These are phyloP conservation scores for Pseudorectes ferrugineus DNA, from an alignment of 2,113 vertebrate species.

Conservation along the genomic window DNA sequence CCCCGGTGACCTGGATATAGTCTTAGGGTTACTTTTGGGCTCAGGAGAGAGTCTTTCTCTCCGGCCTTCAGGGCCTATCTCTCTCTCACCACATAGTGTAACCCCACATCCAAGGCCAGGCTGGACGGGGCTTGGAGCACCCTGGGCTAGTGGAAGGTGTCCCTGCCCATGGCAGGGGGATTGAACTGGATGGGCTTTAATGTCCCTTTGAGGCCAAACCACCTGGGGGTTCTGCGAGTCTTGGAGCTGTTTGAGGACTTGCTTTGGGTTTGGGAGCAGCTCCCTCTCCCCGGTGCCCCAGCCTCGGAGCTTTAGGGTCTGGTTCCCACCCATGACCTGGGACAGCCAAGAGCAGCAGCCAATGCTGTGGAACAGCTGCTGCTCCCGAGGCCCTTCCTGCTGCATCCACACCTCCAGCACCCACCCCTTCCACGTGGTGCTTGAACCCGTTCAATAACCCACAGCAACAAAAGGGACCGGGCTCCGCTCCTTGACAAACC, in stretches of 20 bases:
- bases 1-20: no score
- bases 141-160: neutral
- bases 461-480: neutral
- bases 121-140: neutral
- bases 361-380: fast-evolving
- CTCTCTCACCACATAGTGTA: no score
- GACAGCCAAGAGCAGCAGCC: neutral
- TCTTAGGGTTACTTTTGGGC: no score
- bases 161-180: neutral
- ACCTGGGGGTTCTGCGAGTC: neutral
- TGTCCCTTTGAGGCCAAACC: neutral
- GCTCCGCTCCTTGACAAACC: neutral
- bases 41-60: no score
- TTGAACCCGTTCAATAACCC: neutral
- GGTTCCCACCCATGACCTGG: neutral
- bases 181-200: neutral
- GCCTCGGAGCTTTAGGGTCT: neutral
- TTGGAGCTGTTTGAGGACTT: neutral
- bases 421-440: no score
- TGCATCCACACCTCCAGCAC: no score
- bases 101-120: neutral
- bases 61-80: no score
- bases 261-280: neutral
- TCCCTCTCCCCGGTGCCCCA: neutral
- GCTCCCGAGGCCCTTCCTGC: neutral